Evolutionary conservation across 1,140 invertebrate genomes (phyloP), one percentile per base, ranked within the genome.

Genomic region (Ceratina calcarata): DNA sequence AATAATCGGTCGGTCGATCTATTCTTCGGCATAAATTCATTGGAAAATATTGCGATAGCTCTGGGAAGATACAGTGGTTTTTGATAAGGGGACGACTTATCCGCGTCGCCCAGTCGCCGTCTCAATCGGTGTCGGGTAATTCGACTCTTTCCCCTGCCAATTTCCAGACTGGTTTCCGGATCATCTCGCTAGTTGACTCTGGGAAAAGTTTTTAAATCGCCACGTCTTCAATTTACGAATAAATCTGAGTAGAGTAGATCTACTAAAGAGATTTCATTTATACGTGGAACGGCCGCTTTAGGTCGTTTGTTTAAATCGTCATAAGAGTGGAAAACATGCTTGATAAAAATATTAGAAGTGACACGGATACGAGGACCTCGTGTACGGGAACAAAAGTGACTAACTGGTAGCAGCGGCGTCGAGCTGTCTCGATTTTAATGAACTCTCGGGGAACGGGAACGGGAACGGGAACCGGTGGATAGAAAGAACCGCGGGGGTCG

Each of bases 21-120:
- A 22, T 49, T 72, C 70, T n/a, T 6, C 27, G 27, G 32, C 32
- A 22, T 61, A 49, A 72, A 72, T 60, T 58, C 55, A 61, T 49
- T 49, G 70, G 32, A 49, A 72, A 72, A 61, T 72, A 72, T 27
- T 55, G 20, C 57, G 57, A 45, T 22, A 27, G 22, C 27, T 10
- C 12, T 15, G 16, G 37, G 60, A 60, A 57, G 58, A 72, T 72
- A 61, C 45, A 61, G 20, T 49, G 57, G 70, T 61, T 24, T 72
- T 45, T 72, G 70, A 72, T 72, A 72, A 72, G 20, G 37, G 16
- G 24, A 20, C 32, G 20, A 71, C 60, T 71, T 71, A 60, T 71
- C 57, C 69, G 16, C 27, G n/a, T 58, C 20, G 32, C 15, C 8
- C 32, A 15, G 57, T 20, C 37, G 13, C 8, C 32, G n/a, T 27